Base-by-base conservation (phyloP, 2,888 invertebrate genomes). In the Andrena dorsata region DNA sequence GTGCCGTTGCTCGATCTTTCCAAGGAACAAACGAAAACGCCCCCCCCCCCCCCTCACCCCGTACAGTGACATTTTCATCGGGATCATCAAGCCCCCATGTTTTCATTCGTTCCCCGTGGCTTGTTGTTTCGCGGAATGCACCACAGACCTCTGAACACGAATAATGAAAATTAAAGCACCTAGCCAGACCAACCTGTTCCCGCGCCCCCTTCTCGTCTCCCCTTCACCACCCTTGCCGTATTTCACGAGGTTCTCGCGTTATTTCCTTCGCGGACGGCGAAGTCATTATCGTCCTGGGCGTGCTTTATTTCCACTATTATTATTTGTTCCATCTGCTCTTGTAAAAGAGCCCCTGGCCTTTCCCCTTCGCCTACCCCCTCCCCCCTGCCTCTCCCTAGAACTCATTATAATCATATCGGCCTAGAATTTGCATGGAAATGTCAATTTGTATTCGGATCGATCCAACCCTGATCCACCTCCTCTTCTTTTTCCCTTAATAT, bases 261-360 rank as follows among this genome's bases (percentile, higher is more conserved):
- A 73, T 70, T 61, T 63, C 60, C 26, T 70, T 47, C 56, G 28
- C 16, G 28, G 63, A n/a, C 51, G 20, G 26, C 56, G 26, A 66
- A 82, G 69, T 83, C 71, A 75, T 83, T 83, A 79, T 79, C 41
- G 53, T 77, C 68, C 53, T 5, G 20, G 20, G 68, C 76, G 66
- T 77, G 83, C 74, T 83, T 83, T 83, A 83, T 78, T 83, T 69
- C 66, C 83, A 77, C 74, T 83, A 78, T 83, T 75, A 70, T 69
- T 32, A 60, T 72, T 32, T 35, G 23, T 65, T 20, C 26, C 41
- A 53, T 65, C 47, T 58, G 58, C 23, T 16, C 20, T 20, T 20
- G 47, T 8, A 41, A 58, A 58, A 74, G 20, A 30, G 13, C 58
- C 20, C 28, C 20, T n/a, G 20, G 6, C 2, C 28, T n/a, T 41